These are phyloP conservation scores for Tanypteryx hageni DNA, from an alignment of 2,888 invertebrate species.

Conservation along the genomic window DNA sequence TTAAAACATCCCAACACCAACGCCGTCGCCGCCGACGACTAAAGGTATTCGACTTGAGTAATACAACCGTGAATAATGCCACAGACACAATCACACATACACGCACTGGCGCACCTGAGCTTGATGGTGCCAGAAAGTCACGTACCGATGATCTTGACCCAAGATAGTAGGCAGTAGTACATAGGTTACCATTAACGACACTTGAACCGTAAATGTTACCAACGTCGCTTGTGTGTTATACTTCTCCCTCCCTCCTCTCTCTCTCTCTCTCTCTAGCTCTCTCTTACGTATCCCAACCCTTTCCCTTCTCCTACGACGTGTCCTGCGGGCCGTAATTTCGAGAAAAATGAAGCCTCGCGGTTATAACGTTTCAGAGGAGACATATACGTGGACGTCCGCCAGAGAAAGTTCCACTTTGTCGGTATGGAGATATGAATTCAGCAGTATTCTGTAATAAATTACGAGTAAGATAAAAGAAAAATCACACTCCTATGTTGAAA, in stretches of 20 bases:
- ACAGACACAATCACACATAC: neutral
- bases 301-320: too few species aligned
- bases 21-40: neutral
- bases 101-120: neutral
- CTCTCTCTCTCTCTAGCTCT: too few species aligned
- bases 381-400: too few species aligned
- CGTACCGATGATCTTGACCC: conserved; percentile 48
- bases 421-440: too few species aligned
- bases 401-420: too few species aligned
- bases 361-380: neutral
- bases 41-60: neutral
- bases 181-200: neutral
- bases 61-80: conserved; percentile 44
- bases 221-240: too few species aligned
- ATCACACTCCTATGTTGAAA: too few species aligned
- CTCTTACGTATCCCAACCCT: neutral
- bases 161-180: neutral
- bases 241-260: neutral
- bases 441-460: too few species aligned
- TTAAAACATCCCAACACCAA: conserved; percentile 3
- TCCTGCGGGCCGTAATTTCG: too few species aligned
- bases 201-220: neutral
- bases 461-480: too few species aligned
- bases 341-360: too few species aligned
- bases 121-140: conserved; percentile 5